Evolutionary conservation across 2,888 invertebrate genomes (phyloP), one percentile per base, ranked within the genome.

Genomic region (Melikaiella ostensackeni): DNA sequence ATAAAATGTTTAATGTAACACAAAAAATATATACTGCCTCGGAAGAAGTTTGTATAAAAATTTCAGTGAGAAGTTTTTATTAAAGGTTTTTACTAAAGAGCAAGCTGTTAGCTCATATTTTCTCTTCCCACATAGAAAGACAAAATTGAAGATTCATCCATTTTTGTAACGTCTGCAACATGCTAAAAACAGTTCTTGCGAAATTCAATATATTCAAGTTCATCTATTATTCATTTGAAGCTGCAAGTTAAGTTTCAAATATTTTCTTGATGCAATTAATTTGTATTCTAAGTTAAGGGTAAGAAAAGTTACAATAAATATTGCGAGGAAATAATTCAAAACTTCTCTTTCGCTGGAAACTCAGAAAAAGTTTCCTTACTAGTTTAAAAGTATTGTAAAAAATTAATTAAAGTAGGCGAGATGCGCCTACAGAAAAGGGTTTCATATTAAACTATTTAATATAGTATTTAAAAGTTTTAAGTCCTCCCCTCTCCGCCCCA

Each of bases 31-130:
- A 64, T 13, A 21, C 21, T 38, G 19, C 5, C 16, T 4, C 16
- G 24, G 35, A 9, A 64, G 42, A 64, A 38, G 38, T 64, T 42
- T 19, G 16, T 7, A 35, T 38, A 24, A 38, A 64, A 64, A 24
- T 64, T 64, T 64, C 5, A 21, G 38, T 38, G 8, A 24, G 42
- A 64, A 64, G 64, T 42, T 64, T 64, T 24, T 42, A 64, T 38
- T 64, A 4, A n/a, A 35, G n/a, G 11, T 13, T 21, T 63, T 63
- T 21, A 63, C 35, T 42, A 42, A 19, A 16, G 21, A 24, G 38
- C 19, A 59, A 24, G 2, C 24, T 38, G 42, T 21, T 19, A 5
- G 42, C 9, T 42, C 42, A 64, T 64, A 64, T 64, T 21, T 64
- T 64, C 24, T 42, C 19, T 6, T 46, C 35, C 46, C 46, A 19